Percentiles rank a stretch among this genome's conserved stretches.
phyloP scores from a whole-genome alignment of 1,140 invertebrate species.

The Platyscapa corneri region DNA sequence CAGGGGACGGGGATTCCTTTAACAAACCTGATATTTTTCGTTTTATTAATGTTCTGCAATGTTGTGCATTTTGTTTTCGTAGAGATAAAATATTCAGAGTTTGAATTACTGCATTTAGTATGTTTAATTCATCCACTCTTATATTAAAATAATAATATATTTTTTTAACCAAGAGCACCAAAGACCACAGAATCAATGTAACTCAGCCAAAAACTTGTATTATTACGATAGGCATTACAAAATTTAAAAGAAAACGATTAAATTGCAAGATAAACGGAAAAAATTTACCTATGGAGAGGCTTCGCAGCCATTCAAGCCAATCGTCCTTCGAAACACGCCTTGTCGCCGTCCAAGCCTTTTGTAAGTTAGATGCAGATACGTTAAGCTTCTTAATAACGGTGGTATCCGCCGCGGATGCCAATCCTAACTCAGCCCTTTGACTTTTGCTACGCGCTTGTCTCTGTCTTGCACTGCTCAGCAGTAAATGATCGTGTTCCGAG shows the following conservation, averaged over 20 bases:
- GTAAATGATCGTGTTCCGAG: conserved; percentile 79
- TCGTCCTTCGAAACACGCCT: conserved; percentile 96
- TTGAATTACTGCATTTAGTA: too few species aligned
- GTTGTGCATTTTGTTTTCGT: too few species aligned
- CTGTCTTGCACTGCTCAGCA: conserved; percentile 68
- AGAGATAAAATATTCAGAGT: too few species aligned
- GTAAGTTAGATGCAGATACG: conserved; percentile 88
- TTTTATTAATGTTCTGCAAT: background rate
- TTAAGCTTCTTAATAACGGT: conserved; percentile 86
- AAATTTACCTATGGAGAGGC: conserved; percentile 82
- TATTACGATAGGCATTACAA: too few species aligned
- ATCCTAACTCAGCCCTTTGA: conserved; percentile 71
- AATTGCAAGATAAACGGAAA: too few species aligned
- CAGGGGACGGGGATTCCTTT: conserved; percentile 96
- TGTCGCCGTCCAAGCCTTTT: conserved; percentile 92
- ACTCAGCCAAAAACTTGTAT: too few species aligned
- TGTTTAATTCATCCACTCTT: too few species aligned
- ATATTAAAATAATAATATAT: too few species aligned
- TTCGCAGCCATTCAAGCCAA: conserved; percentile 97
- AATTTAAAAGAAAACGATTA: too few species aligned
- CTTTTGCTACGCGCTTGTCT: conserved; percentile 76
- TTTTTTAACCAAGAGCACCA: too few species aligned
- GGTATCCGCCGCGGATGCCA: conserved; percentile 78
- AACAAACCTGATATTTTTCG: conserved; percentile 80
- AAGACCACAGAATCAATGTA: too few species aligned